A percentile compares a stretch with the other conserved stretches of the same genome.
Evolutionary conservation across 2,888 invertebrate genomes (phyloP).

Genomic region (Zhuqinia jingwanae): DNA sequence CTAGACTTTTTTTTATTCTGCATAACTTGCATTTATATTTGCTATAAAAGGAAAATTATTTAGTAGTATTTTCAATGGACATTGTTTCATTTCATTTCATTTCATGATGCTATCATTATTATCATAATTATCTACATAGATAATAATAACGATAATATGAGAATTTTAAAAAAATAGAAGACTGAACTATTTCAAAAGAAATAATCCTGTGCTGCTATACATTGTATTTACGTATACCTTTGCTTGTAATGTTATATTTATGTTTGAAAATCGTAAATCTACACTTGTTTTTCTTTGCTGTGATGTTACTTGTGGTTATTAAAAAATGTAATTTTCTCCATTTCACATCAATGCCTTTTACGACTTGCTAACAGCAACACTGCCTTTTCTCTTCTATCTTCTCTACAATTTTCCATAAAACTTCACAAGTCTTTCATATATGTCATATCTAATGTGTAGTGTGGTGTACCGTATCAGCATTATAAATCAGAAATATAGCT

Average conservation of each 20-base stretch:
- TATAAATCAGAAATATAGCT: too few species aligned
- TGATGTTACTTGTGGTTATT: not conserved
- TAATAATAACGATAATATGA: not conserved
- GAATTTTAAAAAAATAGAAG: not conserved
- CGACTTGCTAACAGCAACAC: not conserved
- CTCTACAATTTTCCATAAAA: not conserved
- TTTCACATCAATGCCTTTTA: slow-evolving; percentile 3
- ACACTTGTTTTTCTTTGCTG: slow-evolving; percentile 9
- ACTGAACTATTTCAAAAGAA: not conserved
- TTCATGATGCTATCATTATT: not conserved
- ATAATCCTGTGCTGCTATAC: too few species aligned
- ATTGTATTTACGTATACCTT: too few species aligned
- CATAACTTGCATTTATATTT: slow-evolving; percentile 2
- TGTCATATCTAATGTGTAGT: not conserved
- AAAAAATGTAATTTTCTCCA: not conserved
- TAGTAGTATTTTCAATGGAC: not conserved
- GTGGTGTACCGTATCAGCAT: not conserved
- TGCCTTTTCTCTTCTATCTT: slow-evolving; percentile 1
- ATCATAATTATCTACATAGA: too few species aligned
- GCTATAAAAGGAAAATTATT: not conserved
- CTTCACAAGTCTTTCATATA: too few species aligned
- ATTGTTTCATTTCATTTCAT: slow-evolving; percentile 5
- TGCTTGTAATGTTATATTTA: too few species aligned
- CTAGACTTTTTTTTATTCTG: not conserved
- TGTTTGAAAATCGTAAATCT: not conserved